Percentiles rank a stretch among this genome's conserved stretches.
Conservation (phyloP, 2,113 vertebrate species). For the Hyaena hyaena region DNA sequence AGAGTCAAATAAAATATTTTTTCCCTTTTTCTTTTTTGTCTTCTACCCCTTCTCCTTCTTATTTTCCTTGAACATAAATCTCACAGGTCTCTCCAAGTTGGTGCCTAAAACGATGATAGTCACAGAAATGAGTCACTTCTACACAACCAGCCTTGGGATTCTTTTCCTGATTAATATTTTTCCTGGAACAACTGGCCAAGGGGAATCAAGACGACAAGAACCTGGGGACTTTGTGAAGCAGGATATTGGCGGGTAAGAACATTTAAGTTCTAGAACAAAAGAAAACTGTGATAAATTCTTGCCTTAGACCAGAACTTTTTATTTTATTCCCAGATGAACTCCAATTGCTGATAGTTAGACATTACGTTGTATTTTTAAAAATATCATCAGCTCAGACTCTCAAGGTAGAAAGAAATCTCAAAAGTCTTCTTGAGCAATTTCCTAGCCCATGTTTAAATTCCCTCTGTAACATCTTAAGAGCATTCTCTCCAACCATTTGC, state of each 20-base stretch:
- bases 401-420: background rate
- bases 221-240: constrained; percentile 74
- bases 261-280: background rate
- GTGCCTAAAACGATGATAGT: constrained; percentile 79
- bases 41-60: background rate
- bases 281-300: background rate
- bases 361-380: background rate
- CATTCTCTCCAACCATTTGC: background rate
- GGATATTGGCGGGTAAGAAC: constrained; percentile 78
- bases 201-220: constrained; percentile 79
- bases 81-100: constrained; percentile 56
- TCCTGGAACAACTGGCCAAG: constrained; percentile 83
- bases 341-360: background rate
- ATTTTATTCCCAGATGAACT: background rate
- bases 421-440: background rate
- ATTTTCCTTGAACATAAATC: constrained; percentile 57
- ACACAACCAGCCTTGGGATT: constrained; percentile 70
- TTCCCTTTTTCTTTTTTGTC: constrained; percentile 64
- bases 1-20: background rate
- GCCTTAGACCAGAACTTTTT: background rate
- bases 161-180: constrained; percentile 78
- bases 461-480: background rate
- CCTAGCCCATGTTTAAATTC: background rate
- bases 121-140: constrained; percentile 31
- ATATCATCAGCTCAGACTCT: background rate